Evolutionary conservation across 2,888 invertebrate species (phyloP).

Genomic region (Clostera curtula): DNA sequence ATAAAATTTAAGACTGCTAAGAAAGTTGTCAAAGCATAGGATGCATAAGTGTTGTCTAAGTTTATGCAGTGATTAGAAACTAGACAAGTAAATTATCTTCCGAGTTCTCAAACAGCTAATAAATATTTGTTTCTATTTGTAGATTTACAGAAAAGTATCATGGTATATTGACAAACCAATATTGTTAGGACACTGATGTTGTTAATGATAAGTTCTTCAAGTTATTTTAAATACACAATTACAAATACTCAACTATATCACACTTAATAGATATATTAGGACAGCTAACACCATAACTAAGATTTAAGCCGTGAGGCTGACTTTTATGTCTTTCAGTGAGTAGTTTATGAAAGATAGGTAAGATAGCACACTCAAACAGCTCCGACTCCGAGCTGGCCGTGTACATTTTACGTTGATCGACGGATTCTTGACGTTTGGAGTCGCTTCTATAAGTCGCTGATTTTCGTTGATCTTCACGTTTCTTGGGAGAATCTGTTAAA

Average conservation of each 20-base stretch:
- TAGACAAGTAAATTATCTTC: too few species aligned
- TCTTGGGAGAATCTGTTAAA: conserved; percentile 48
- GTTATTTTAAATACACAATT: conserved; percentile 40
- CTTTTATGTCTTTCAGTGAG: conserved; percentile 87
- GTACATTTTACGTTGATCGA: conserved; percentile 75
- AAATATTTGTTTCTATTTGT: too few species aligned
- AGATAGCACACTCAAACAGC: conserved; percentile 87
- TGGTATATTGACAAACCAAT: too few species aligned
- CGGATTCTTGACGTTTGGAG: conserved; percentile 56
- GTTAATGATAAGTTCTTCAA: too few species aligned
- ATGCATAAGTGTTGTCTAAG: too few species aligned
- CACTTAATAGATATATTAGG: conserved; percentile 96
- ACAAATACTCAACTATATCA: conserved; percentile 95
- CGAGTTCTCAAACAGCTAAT: too few species aligned
- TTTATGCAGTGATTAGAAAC: too few species aligned
- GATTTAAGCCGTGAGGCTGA: conserved; percentile 79
- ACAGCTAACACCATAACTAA: conserved; percentile 88
- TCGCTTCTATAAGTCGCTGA: conserved; percentile 67
- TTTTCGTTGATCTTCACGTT: conserved; percentile 65
- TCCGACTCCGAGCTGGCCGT: conserved; percentile 90
- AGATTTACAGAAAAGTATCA: too few species aligned
- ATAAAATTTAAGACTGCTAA: too few species aligned
- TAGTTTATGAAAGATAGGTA: conserved; percentile 94
- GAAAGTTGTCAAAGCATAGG: too few species aligned
- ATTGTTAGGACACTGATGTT: too few species aligned